Conservation (phyloP, 2,888 invertebrate genomes). For the Pseudanteris insignis region DNA sequence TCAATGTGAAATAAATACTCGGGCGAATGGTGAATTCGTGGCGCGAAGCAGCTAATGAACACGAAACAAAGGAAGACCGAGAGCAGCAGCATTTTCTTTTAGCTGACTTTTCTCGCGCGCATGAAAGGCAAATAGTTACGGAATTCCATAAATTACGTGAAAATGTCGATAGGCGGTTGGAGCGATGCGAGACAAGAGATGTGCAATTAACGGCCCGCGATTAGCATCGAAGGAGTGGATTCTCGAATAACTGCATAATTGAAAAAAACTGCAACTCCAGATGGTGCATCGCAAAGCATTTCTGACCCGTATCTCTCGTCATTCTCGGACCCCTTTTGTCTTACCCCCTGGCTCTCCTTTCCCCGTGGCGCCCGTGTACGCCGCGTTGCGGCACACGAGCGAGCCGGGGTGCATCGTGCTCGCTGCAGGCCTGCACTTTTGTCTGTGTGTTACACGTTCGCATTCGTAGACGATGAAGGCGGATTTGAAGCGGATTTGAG, state of each 20-base stretch:
- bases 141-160: too few species aligned
- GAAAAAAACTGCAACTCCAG: conserved; percentile 62
- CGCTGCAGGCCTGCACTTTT: conserved; percentile 53
- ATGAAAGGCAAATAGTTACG: too few species aligned
- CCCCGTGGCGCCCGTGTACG: conserved; percentile 29
- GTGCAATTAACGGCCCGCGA: conserved; percentile 11
- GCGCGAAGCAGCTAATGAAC: too few species aligned
- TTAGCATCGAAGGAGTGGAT: conserved; percentile 42
- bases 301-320: conserved; percentile 60
- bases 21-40: too few species aligned
- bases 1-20: too few species aligned
- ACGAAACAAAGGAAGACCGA: not conserved
- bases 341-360: conserved; percentile 49
- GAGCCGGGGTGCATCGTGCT: conserved; percentile 50
- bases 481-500: conserved; percentile 46
- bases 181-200: not conserved
- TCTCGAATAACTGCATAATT: conserved; percentile 52
- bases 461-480: conserved; percentile 40
- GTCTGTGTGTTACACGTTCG: conserved; percentile 45
- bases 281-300: conserved; percentile 62
- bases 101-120: too few species aligned
- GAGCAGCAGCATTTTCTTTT: too few species aligned
- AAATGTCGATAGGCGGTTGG: not conserved
- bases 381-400: conserved; percentile 22
- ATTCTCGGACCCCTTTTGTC: conserved; percentile 56